A percentile compares a stretch with the other conserved stretches of the same genome.
Evolutionary conservation across 2,797 vertebrate genomes (phyloP).

Genomic region (Pterois miles): DNA sequence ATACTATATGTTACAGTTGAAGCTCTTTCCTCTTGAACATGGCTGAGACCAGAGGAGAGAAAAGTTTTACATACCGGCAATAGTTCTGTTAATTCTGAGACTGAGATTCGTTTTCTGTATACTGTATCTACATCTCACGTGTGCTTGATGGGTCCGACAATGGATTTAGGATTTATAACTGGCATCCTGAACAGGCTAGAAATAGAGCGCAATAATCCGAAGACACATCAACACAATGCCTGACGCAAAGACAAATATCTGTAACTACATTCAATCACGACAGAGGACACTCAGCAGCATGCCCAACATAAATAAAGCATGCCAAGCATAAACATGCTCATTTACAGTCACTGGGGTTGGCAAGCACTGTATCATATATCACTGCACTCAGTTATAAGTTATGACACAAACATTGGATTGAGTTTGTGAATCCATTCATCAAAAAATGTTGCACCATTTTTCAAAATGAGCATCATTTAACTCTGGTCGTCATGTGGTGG

Average conservation of each 20-base stretch:
- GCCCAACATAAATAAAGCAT: slow-evolving; percentile 8
- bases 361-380: neutral
- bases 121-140: neutral
- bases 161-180: slow-evolving; percentile 41
- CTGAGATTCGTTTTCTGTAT: neutral
- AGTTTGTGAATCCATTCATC: neutral
- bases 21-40: neutral
- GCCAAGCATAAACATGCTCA: slow-evolving; percentile 28
- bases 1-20: neutral
- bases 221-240: slow-evolving; percentile 54
- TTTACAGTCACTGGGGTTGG: neutral
- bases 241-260: slow-evolving; percentile 38
- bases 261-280: slow-evolving; percentile 26
- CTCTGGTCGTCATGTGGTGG: neutral
- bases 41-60: neutral
- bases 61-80: neutral
- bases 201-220: slow-evolving; percentile 61
- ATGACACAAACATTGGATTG: neutral
- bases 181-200: slow-evolving; percentile 44
- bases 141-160: neutral
- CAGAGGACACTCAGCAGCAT: slow-evolving; percentile 33
- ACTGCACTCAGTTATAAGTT: neutral
- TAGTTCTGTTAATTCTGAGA: neutral
- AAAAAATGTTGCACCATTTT: slow-evolving; percentile 46
- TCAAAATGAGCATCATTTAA: neutral